Evolutionary conservation across 2,797 vertebrate genomes (phyloP).

Genomic region (Oreortyx pictus): DNA sequence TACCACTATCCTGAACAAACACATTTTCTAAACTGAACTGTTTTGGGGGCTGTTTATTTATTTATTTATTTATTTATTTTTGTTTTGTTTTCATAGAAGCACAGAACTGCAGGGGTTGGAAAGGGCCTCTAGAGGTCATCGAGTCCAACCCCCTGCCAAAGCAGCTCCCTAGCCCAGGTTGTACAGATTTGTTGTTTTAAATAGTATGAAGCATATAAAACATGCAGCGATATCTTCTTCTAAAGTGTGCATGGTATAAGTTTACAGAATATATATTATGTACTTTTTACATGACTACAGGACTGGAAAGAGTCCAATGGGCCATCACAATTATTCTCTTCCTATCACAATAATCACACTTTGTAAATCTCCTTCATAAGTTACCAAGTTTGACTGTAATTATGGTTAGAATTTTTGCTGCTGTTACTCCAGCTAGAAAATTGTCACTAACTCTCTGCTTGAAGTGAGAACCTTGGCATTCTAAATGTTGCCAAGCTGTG

Average conservation of each 20-base stretch:
- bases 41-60: neutral
- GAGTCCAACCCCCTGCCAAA: no score
- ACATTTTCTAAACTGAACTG: neutral
- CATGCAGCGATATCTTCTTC: neutral
- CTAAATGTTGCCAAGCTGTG: neutral
- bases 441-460: neutral
- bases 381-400: neutral
- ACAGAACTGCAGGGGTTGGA: no score
- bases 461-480: neutral
- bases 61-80: neutral
- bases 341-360: neutral
- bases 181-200: neutral
- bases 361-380: neutral
- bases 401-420: neutral
- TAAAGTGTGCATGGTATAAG: neutral
- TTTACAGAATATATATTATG: neutral
- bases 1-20: conserved; percentile 4
- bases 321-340: neutral
- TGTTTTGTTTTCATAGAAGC: neutral
- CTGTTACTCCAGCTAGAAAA: neutral
- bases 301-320: neutral
- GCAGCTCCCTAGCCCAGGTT: no score
- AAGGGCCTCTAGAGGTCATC: no score
- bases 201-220: neutral
- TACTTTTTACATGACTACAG: neutral